Percentiles rank a stretch among this genome's conserved stretches.
Conservation (phyloP, 2,113 vertebrate genomes). For the Chascanopsetta lugubris region DNA sequence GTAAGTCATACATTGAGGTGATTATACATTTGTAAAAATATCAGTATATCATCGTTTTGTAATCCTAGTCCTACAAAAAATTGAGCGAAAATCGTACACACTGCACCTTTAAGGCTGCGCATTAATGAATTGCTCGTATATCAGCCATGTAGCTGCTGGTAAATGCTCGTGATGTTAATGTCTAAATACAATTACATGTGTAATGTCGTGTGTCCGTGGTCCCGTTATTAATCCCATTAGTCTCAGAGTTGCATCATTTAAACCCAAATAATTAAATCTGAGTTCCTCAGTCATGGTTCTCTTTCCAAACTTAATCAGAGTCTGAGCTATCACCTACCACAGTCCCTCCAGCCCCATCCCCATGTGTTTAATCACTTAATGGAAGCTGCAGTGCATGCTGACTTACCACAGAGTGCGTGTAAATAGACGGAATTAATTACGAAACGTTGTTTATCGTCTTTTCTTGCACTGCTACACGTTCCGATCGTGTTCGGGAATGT, state of each 20-base stretch:
- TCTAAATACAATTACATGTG: constrained; percentile 42
- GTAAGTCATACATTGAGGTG: no score
- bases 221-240: constrained; percentile 44
- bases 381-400: constrained; percentile 15
- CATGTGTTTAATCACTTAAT: constrained; percentile 54
- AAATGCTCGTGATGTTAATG: neutral
- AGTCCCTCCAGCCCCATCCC: constrained; percentile 12
- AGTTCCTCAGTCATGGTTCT: constrained; percentile 50
- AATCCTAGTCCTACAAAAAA: no score
- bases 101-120: constrained; percentile 8
- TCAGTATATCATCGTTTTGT: no score
- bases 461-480: neutral
- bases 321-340: constrained; percentile 32
- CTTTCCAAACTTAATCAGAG: constrained; percentile 42
- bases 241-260: constrained; percentile 37
- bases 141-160: neutral
- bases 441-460: constrained; percentile 13
- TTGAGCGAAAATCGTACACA: no score
- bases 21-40: no score
- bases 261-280: constrained; percentile 56
- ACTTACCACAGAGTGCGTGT: constrained; percentile 15
- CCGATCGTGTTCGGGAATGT: constrained; percentile 5
- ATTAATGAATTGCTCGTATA: neutral
- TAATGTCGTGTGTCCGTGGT: constrained; percentile 18
- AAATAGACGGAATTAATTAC: constrained; percentile 15